Evolutionary conservation across 2,888 invertebrate genomes (phyloP).

Genomic region (Dascillus cervinus): DNA sequence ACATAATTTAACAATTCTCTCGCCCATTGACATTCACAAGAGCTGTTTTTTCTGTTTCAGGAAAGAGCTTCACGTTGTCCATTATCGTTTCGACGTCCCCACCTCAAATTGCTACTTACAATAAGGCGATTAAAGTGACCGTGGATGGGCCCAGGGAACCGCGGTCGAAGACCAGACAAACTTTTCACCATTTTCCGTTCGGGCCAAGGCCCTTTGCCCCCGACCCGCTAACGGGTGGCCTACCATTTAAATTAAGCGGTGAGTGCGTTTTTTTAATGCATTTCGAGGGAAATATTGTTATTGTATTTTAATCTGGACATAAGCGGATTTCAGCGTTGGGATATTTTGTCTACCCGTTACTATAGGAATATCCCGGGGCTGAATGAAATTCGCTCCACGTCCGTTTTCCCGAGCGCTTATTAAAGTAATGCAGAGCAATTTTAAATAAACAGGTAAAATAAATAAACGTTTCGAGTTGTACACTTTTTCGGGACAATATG

Average conservation of each 20-base stretch:
- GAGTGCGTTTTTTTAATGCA: too few species aligned
- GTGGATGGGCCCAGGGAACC: constrained; percentile 99
- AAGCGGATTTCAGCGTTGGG: too few species aligned
- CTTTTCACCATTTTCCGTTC: constrained; percentile 84
- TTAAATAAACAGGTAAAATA: too few species aligned
- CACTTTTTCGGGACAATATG: too few species aligned
- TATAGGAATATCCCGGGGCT: too few species aligned
- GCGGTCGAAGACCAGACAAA: constrained; percentile 83
- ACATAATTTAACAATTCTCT: constrained; percentile 18
- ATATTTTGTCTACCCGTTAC: too few species aligned
- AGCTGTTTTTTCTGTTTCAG: constrained; percentile 48
- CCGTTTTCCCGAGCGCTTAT: too few species aligned
- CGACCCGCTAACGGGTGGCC: constrained; percentile 66
- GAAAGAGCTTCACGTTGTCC: constrained; percentile 94
- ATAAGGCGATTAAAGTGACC: constrained; percentile 98
- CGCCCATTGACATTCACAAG: constrained; percentile 13
- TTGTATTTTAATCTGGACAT: too few species aligned
- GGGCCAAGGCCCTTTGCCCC: constrained; percentile 76
- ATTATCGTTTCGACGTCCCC: constrained; percentile 92
- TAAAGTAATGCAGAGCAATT: too few species aligned
- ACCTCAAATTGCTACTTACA: constrained; percentile 93
- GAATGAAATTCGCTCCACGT: too few species aligned
- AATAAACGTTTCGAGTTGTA: too few species aligned
- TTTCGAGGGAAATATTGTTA: too few species aligned
- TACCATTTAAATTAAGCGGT: constrained; percentile 85